These are phyloP conservation scores for Dolichopus griseipennis DNA, from an alignment of 2,888 invertebrate species.

Conservation along the genomic window DNA sequence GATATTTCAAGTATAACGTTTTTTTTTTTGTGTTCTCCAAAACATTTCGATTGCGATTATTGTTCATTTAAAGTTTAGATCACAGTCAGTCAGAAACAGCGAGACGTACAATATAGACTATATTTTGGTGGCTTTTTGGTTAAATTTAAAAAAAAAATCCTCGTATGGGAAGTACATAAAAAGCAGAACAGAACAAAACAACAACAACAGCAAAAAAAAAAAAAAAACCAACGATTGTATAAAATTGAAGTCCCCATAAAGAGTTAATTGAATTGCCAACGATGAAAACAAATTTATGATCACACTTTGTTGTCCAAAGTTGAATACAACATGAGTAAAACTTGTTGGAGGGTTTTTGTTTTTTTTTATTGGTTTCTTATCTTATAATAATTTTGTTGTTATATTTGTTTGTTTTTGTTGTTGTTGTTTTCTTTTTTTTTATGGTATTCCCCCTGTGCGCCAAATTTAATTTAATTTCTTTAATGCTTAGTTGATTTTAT, in stretches of 20 bases:
- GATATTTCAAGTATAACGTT: background rate
- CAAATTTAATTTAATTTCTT: too few relatives aligned
- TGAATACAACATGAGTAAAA: background rate
- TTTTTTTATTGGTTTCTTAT: background rate
- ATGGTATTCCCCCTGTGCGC: too few relatives aligned
- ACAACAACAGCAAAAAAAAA: background rate
- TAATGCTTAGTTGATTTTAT: too few relatives aligned
- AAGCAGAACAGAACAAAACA: background rate
- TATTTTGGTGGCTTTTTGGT: background rate
- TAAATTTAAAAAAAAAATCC: too few relatives aligned
- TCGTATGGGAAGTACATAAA: background rate
- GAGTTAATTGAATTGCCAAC: constrained; percentile 9
- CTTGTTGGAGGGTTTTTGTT: background rate
- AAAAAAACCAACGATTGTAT: background rate
- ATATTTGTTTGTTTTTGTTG: background rate
- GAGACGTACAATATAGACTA: background rate
- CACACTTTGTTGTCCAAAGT: background rate
- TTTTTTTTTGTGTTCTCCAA: too few relatives aligned
- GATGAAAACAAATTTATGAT: constrained; percentile 9
- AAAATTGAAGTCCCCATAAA: background rate
- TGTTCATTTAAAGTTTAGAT: background rate
- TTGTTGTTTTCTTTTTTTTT: background rate
- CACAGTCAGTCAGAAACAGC: background rate
- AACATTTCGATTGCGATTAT: background rate
- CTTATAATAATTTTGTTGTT: background rate